Percentiles rank a stretch among this genome's conserved stretches.
Conservation (phyloP, 2,113 vertebrate species). For the Dromaius novaehollandiae region DNA sequence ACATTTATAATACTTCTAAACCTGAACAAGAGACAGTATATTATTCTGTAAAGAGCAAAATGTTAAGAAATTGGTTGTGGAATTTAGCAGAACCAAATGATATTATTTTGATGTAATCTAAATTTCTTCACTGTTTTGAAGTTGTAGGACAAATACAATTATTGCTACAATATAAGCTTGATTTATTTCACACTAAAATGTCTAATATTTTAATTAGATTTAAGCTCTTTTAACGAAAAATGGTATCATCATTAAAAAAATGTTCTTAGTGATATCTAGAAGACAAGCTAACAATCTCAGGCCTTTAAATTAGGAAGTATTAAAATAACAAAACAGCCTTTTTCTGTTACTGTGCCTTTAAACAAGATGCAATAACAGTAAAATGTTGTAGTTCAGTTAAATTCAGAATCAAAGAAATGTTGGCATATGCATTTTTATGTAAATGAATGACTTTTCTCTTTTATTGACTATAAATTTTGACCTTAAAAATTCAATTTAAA, state of each 20-base stretch:
- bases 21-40: background rate
- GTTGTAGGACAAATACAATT: conserved; percentile 3
- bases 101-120: background rate
- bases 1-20: background rate
- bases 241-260: background rate
- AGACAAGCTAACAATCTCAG: background rate
- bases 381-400: background rate
- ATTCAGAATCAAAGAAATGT: background rate
- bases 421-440: background rate
- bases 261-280: background rate
- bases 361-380: background rate
- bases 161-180: conserved; percentile 1
- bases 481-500: background rate
- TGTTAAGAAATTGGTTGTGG: background rate
- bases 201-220: conserved; percentile 11
- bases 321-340: background rate
- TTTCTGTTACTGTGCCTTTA: background rate
- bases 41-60: background rate
- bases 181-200: conserved; percentile 3
- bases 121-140: background rate
- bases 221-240: conserved; percentile 9
- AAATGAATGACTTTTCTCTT: background rate
- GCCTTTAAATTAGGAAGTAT: background rate
- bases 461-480: background rate
- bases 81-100: background rate